Evolutionary conservation across 2,797 vertebrate genomes (phyloP).

Genomic region (Sciurus vulgaris): DNA sequence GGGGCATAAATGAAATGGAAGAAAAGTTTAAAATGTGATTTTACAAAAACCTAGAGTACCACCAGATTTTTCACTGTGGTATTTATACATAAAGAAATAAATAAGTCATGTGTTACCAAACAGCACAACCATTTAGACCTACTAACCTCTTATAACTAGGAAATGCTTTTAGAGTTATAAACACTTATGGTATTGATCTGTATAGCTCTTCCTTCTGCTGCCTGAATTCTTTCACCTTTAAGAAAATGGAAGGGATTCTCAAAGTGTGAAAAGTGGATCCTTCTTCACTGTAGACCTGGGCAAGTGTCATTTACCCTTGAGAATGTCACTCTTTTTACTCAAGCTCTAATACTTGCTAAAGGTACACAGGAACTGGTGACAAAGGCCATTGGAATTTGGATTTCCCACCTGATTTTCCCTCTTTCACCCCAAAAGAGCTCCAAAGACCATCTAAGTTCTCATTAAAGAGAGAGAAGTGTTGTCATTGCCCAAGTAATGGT

Average conservation of each 20-base stretch:
- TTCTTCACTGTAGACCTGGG: not conserved
- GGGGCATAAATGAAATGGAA: not conserved
- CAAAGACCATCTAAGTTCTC: not conserved
- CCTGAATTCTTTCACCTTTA: constrained; percentile 7
- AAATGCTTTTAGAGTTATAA: not conserved
- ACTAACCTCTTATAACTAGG: not conserved
- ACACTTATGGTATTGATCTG: not conserved
- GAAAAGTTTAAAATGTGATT: not conserved
- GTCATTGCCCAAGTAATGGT: not conserved
- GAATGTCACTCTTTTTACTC: not conserved
- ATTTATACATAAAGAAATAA: not conserved
- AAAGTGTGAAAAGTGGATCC: not conserved
- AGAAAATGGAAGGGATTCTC: constrained; percentile 14
- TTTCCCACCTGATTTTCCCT: not conserved
- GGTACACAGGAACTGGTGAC: not conserved
- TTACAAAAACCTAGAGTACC: not conserved
- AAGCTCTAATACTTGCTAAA: not conserved
- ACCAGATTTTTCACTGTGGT: not conserved
- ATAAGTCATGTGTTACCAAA: not conserved
- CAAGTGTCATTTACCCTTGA: not conserved
- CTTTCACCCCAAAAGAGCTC: not conserved
- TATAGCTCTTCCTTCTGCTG: not conserved
- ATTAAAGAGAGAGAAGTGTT: not conserved
- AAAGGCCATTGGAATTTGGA: not conserved
- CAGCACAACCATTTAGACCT: not conserved